These are phyloP conservation scores for Brachypalpus laphriformis DNA, from an alignment of 2,888 invertebrate genomes.

Conservation along the genomic window DNA sequence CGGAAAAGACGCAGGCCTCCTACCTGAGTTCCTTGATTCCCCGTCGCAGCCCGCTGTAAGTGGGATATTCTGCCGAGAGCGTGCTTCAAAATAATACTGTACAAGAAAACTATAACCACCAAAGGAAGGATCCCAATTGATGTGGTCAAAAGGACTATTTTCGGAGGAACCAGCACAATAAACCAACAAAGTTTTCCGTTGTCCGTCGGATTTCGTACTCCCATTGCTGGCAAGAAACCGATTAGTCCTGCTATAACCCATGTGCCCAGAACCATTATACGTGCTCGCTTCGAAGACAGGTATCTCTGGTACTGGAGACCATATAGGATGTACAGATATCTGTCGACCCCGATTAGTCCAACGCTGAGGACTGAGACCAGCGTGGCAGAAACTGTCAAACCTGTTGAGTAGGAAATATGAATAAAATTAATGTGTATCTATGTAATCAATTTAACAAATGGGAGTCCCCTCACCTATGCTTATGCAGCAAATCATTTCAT, in stretches of 20 bases:
- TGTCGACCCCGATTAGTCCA: constrained; percentile 86
- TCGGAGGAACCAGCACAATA: constrained; percentile 84
- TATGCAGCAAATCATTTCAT: constrained; percentile 81
- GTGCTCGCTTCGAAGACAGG: constrained; percentile 85
- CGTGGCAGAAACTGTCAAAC: constrained; percentile 86
- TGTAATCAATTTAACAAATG: not conserved
- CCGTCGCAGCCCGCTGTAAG: constrained; percentile 81
- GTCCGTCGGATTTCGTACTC: constrained; percentile 84
- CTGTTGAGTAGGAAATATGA: constrained; percentile 78
- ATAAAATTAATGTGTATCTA: too few relatives aligned
- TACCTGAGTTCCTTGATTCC: constrained; percentile 78
- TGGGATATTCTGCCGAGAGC: constrained; percentile 85
- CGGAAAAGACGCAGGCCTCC: constrained; percentile 78
- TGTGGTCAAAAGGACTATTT: constrained; percentile 84
- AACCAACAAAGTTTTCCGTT: constrained; percentile 85
- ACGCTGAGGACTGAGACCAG: constrained; percentile 87
- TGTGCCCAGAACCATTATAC: constrained; percentile 84
- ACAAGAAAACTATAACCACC: constrained; percentile 83
- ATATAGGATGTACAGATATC: constrained; percentile 87
- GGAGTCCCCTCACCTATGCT: constrained; percentile 80
- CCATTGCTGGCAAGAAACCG: constrained; percentile 86
- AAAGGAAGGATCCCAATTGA: constrained; percentile 85
- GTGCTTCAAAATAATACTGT: constrained; percentile 85
- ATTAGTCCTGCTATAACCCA: constrained; percentile 85
- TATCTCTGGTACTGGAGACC: constrained; percentile 86